phyloP scores from a whole-genome alignment of 2,888 invertebrate species.

The Lamellibrachia satsuma region DNA sequence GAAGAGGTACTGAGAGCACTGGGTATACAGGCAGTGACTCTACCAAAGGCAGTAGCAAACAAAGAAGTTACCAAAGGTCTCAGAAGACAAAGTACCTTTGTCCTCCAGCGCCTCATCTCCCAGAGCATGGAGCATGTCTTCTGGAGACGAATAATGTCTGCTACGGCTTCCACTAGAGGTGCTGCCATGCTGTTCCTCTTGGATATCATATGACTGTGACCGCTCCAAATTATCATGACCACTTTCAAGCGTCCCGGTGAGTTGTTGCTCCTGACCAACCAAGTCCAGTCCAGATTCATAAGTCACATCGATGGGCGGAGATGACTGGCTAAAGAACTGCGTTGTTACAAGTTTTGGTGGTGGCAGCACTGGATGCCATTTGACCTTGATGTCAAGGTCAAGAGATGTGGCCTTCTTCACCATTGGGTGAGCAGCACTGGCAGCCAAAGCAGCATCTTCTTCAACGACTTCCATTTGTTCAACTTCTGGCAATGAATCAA shows the following conservation, averaged over 20 bases:
- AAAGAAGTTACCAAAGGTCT: conserved; percentile 28
- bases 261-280: conserved; percentile 41
- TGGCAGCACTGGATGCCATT: conserved; percentile 33
- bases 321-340: conserved; percentile 36
- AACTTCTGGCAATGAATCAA: not conserved
- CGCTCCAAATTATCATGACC: conserved; percentile 28
- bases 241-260: not conserved
- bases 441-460: not conserved
- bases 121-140: conserved; percentile 30
- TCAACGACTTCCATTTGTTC: not conserved
- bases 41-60: not conserved
- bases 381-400: conserved; percentile 35
- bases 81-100: conserved; percentile 33
- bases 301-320: conserved; percentile 52
- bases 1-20: not conserved
- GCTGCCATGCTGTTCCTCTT: conserved; percentile 24
- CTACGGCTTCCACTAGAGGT: conserved; percentile 21
- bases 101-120: conserved; percentile 18
- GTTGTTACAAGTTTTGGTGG: conserved; percentile 37
- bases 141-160: conserved; percentile 35
- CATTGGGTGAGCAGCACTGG: not conserved
- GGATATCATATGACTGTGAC: conserved; percentile 32
- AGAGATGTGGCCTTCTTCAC: conserved; percentile 26
- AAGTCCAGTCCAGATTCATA: conserved; percentile 55
- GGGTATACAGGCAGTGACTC: not conserved